Percentiles rank a stretch among this genome's conserved stretches.
Conservation (phyloP, 2,888 invertebrate species). For the Mechanitis mazaeus region DNA sequence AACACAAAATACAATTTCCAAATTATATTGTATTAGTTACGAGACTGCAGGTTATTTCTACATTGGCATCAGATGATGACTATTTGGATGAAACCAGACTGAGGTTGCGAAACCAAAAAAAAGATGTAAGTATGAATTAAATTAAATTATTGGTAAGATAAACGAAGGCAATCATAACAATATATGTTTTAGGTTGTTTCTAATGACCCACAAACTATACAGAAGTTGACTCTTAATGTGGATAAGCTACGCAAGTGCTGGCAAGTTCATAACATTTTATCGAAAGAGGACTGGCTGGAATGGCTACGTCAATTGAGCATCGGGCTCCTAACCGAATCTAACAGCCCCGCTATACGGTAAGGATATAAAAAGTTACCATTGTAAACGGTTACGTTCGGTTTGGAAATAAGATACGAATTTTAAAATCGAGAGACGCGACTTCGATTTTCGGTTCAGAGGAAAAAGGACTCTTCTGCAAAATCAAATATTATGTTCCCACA, state of each 20-base stretch:
- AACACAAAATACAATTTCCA: constrained; percentile 86
- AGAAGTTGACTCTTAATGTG: constrained; percentile 87
- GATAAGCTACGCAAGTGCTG: constrained; percentile 90
- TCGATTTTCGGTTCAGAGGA: no score
- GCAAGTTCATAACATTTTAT: constrained; percentile 90
- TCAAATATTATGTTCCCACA: no score
- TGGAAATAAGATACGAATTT: no score
- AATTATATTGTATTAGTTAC: constrained; percentile 88
- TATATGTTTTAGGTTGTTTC: constrained; percentile 47
- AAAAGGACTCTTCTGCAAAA: no score
- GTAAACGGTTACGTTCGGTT: no score
- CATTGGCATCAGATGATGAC: constrained; percentile 86
- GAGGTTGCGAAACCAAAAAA: constrained; percentile 81
- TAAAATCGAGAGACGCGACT: no score
- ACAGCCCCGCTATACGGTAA: constrained; percentile 90
- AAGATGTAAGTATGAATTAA: constrained; percentile 73
- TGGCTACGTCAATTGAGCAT: constrained; percentile 95
- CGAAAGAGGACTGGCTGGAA: constrained; percentile 99
- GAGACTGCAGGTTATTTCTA: constrained; percentile 84
- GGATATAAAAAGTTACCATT: neutral
- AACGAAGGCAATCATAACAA: neutral
- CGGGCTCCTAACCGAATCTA: constrained; percentile 94
- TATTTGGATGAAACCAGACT: constrained; percentile 80
- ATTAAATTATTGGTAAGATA: neutral
- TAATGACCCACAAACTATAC: constrained; percentile 79